These are phyloP conservation scores for Sakesphorus luctuosus DNA, from an alignment of 2,113 vertebrate genomes.

Conservation along the genomic window DNA sequence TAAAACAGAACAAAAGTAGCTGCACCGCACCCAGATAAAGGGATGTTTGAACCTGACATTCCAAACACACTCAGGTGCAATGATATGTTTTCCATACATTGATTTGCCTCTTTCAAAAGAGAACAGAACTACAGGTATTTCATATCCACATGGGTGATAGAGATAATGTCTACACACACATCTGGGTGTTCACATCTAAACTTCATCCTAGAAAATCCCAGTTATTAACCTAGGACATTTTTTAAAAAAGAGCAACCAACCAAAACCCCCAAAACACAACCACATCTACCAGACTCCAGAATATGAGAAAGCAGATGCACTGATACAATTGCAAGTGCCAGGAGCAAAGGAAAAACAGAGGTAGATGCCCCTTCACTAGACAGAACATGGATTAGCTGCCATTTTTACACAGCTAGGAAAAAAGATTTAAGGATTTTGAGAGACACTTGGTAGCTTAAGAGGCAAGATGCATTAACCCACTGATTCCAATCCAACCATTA, in stretches of 20 bases:
- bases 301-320: neutral
- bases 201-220: neutral
- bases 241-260: neutral
- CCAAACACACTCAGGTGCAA: neutral
- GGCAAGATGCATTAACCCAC: neutral
- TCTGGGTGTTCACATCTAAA: neutral
- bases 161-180: neutral
- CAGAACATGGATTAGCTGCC: neutral
- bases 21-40: neutral
- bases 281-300: neutral
- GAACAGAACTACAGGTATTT: neutral
- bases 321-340: accelerated
- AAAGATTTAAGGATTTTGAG: neutral
- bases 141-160: neutral
- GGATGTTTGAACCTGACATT: neutral
- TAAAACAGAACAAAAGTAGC: neutral
- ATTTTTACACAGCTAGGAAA: neutral
- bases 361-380: neutral
- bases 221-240: neutral
- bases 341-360: neutral
- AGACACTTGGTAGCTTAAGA: neutral
- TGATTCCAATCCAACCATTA: neutral
- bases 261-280: neutral
- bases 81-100: accelerated
- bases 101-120: neutral